Conservation (phyloP, 1,140 invertebrate species). For the Ceratosolen solmsi region DNA sequence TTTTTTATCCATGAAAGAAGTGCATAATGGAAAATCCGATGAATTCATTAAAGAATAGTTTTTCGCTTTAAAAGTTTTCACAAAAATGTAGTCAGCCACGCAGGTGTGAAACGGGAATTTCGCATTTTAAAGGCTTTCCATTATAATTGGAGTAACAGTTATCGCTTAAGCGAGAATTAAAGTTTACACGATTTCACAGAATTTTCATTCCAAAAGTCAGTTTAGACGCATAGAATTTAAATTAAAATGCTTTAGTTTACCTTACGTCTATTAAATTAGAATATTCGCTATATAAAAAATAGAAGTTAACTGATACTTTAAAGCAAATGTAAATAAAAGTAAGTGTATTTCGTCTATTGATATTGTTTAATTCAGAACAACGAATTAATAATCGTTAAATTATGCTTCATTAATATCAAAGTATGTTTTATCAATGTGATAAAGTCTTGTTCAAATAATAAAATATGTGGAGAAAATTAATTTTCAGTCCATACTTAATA, state of each 20-base stretch:
- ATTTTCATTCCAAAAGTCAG: conserved; percentile 20
- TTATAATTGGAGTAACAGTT: conserved; percentile 38
- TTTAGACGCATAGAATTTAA: not conserved
- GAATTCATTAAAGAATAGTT: conserved; percentile 22
- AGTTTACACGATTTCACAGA: conserved; percentile 30
- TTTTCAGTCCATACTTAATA: no score
- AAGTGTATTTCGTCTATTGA: no score
- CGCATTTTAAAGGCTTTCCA: conserved; percentile 21
- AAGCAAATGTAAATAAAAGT: no score
- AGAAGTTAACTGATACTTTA: not conserved
- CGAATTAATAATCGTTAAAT: no score
- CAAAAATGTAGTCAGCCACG: not conserved
- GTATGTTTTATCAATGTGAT: no score
- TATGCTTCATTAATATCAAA: no score
- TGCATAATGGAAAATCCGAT: conserved; percentile 9
- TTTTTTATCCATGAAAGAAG: not conserved
- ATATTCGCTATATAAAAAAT: not conserved
- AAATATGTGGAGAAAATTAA: no score
- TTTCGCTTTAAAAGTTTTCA: conserved; percentile 19
- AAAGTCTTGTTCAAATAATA: no score
- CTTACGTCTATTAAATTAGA: not conserved
- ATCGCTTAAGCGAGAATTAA: conserved; percentile 4
- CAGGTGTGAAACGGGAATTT: conserved; percentile 15
- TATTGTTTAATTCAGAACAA: no score
- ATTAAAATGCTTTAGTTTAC: conserved; percentile 4